phyloP scores from a whole-genome alignment of 2,113 vertebrate genomes.

The Ammodytes dubius region DNA sequence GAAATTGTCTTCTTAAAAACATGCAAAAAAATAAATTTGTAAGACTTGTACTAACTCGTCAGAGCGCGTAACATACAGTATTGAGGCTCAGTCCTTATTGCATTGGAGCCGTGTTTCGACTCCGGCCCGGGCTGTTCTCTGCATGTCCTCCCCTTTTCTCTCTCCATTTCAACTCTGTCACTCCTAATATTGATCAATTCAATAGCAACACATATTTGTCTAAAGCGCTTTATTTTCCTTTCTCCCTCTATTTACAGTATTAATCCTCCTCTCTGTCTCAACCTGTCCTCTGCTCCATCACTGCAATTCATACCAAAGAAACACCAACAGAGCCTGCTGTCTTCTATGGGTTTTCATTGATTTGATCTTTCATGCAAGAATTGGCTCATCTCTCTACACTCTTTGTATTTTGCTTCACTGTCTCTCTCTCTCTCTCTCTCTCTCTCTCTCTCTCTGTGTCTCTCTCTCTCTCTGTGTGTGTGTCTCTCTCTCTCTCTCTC shows the following conservation, averaged over 20 bases:
- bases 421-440: not conserved
- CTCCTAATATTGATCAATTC: not conserved
- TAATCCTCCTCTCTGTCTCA: constrained; percentile 19
- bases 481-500: not conserved
- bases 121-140: too few relatives aligned
- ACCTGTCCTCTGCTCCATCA: not conserved
- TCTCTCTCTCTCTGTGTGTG: not conserved
- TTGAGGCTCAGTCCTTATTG: too few relatives aligned
- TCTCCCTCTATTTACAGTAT: constrained; percentile 12
- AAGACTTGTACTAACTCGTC: too few relatives aligned
- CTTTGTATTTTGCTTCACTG: constrained; percentile 14
- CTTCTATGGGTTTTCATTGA: constrained; percentile 22
- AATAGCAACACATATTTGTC: not conserved
- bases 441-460: not conserved
- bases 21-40: too few relatives aligned
- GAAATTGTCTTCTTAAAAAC: too few relatives aligned
- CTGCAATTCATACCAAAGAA: constrained; percentile 2
- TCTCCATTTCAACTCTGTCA: too few relatives aligned
- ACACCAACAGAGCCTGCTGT: constrained; percentile 5
- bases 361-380: constrained; percentile 6
- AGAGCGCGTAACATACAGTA: too few relatives aligned
- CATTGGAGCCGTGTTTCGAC: too few relatives aligned
- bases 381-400: constrained; percentile 1
- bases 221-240: not conserved
- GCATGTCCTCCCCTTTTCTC: too few relatives aligned